Base-by-base conservation (phyloP, 2,888 invertebrate genomes). In the Drosophila anomalata region DNA sequence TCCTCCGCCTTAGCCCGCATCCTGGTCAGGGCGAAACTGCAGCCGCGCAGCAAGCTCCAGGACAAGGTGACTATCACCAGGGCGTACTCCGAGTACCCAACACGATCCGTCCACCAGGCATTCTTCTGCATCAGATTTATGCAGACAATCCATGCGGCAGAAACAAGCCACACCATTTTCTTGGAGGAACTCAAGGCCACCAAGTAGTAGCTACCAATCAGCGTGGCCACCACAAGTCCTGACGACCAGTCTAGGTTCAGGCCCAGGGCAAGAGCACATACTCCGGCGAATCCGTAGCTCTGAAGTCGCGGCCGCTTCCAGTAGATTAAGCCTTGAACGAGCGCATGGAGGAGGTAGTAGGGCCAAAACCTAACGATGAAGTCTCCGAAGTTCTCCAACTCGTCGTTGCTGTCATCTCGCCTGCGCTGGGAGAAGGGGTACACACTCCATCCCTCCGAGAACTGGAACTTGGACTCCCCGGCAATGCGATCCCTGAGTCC, bases 21-120 rank as follows among this genome's bases (percentile, higher is more conserved):
- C 4, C 12, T 48, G 9, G 61, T 60, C 17, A 81, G 47, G 0
- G 79, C 58, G 33, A 75, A 77, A 90, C 97, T 96, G 41, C 96
- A 94, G 79, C 96, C 96, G 85, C 96, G 94, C 77, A 95, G 92
- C 90, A 94, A 94, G 87, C 94, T 94, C 96, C 96, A 97, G 70
- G 94, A 90, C 11, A 91, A 69, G 0, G 89, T 86, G 2, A 92
- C 86, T 50, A 92, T 86, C 3, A 91, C 61, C 56, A 89, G 80
- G 12, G 87, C 90, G 50, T 89, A 90, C 59, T 91, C 89, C 12
- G 79, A 66, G 66, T 89, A 90, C 1, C 90, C 90, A 2, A 90
- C 76, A 12, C 75, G 57, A 1, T 79, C 70, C 29, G 89, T 82
- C 63, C 90, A 77, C 48, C 65, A 66, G n/a, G 24, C 60, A 44